phyloP scores from a whole-genome alignment of 1,140 invertebrate genomes.

The Adelges cooleyi region DNA sequence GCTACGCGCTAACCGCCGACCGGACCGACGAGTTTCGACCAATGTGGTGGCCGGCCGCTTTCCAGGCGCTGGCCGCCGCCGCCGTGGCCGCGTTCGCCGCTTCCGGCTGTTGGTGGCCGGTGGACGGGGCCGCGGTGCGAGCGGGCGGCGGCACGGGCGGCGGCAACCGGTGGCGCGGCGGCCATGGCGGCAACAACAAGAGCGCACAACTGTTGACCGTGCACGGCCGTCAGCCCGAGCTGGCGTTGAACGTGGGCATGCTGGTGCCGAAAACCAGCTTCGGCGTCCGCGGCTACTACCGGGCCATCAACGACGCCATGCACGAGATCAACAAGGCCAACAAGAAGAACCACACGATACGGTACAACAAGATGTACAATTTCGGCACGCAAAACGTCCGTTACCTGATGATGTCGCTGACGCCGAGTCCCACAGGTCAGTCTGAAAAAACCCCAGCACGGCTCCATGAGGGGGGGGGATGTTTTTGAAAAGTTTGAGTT shows the following conservation, averaged over 20 bases:
- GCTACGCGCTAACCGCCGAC: not conserved
- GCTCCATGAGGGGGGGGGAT: too few relatives aligned
- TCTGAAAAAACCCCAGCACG: too few relatives aligned
- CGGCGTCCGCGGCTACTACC: constrained; percentile 52
- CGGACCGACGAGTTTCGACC: not conserved
- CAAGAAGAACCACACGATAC: constrained; percentile 45
- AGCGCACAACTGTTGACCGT: not conserved
- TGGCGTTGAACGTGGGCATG: constrained; percentile 45
- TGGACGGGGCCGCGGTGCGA: not conserved
- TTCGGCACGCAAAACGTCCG: constrained; percentile 49
- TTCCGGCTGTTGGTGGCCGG: not conserved
- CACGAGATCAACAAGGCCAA: constrained; percentile 38
- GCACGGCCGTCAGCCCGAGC: not conserved
- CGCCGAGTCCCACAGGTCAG: constrained; percentile 63
- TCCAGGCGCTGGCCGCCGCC: not conserved
- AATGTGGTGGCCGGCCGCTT: not conserved
- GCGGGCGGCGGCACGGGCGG: not conserved
- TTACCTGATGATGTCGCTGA: constrained; percentile 54
- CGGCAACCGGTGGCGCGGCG: not conserved
- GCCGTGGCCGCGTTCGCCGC: not conserved
- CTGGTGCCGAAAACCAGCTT: constrained; percentile 55
- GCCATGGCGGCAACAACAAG: not conserved
- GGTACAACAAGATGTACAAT: constrained; percentile 49
- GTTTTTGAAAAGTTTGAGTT: too few relatives aligned
- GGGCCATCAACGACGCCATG: constrained; percentile 53